Evolutionary conservation across 2,113 vertebrate species (phyloP).

Genomic region (Mixornis gularis): DNA sequence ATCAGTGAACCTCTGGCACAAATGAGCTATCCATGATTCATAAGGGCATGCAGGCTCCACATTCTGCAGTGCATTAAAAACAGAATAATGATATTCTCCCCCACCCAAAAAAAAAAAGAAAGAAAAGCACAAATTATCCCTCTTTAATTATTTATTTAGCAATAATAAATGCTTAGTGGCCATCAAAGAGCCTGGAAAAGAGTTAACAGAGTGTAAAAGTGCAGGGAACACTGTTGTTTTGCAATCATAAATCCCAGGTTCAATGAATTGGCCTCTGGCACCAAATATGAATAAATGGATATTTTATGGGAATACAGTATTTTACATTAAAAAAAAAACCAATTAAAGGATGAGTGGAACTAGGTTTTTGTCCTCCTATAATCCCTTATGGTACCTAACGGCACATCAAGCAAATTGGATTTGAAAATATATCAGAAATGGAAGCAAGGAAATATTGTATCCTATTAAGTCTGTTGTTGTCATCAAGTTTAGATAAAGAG

Average conservation of each 20-base stretch:
- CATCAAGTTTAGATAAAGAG: not conserved
- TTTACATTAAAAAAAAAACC: slow-evolving; percentile 13
- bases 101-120: not conserved
- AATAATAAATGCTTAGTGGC: slow-evolving; percentile 2
- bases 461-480: not conserved
- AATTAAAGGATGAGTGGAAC: not conserved
- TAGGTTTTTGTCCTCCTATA: not conserved
- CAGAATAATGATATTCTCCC: not conserved
- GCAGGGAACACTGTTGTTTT: not conserved
- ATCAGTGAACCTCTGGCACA: slow-evolving; percentile 1
- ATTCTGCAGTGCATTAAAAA: slow-evolving; percentile 13
- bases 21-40: slow-evolving; percentile 32
- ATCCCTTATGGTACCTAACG: not conserved
- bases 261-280: not conserved
- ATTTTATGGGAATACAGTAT: not conserved
- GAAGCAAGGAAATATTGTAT: not conserved
- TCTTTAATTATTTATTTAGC: slow-evolving; percentile 45
- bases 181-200: slow-evolving; percentile 6
- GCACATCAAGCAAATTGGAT: not conserved
- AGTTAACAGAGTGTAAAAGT: not conserved
- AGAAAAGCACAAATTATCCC: not conserved
- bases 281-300: not conserved
- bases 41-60: not conserved
- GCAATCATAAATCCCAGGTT: not conserved
- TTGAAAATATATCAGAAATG: not conserved